Base-by-base conservation (phyloP, 1,140 invertebrate species). In the Drosophila suzukii region DNA sequence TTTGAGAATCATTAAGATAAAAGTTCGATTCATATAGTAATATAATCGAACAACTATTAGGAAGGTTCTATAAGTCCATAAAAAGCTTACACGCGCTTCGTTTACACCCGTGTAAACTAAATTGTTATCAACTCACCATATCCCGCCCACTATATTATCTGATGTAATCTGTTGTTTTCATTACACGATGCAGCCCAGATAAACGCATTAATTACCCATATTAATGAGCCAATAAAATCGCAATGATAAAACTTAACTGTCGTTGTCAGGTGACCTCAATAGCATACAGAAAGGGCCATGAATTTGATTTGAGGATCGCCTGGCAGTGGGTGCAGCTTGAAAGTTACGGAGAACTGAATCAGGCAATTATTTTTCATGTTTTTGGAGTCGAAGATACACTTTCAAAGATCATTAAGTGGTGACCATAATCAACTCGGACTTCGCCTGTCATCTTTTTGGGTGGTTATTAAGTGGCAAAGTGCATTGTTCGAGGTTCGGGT, bases 91-190 rank as follows among this genome's bases (percentile, higher is more conserved):
- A 39, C 10, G n/a, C 39, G 17, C 59, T 68, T 36, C 1, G 36
- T 34, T 47, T 30, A 30, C 17, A 38, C n/a, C 30, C 34, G 24
- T 56, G 27, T 70, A 15, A 57, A 46, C 32, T 44, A 12, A 66
- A 34, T 47, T 30, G 13, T 41, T 71, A 71, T 71, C 67, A 58
- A 20, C 51, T 70, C n/a, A 11, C 49, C 2, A 51, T 15, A 51
- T 6, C 49, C 49, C 49, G 49, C 34, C 44, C 32, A 24, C 36
- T 30, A 67, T 49, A 78, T n/a, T 77, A 60, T 56, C 79, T 90
- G 78, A 88, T 90, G 78, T 88, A 91, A 91, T 90, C 63, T 32
- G 41, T 59, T 82, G 75, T 88, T 83, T 83, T 66, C 47, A 80
- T 88, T 88, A 74, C 83, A 83, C 41, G 51, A 57, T 54, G 47